Conservation (phyloP, 2,888 invertebrate species). For the Epirrita christyi region DNA sequence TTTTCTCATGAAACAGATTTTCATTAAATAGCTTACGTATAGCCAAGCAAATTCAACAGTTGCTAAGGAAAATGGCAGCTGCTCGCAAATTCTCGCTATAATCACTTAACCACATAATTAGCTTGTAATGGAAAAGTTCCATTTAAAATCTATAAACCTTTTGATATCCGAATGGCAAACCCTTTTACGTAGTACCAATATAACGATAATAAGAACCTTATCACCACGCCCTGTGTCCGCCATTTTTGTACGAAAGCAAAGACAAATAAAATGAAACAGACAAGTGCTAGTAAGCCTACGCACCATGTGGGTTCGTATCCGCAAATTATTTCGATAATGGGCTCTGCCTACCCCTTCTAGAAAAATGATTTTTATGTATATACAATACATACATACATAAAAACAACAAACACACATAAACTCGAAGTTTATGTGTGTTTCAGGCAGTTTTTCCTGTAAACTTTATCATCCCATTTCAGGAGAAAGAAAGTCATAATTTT, state of each 20-base stretch:
- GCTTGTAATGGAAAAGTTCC: constrained; percentile 25
- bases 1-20: too few species aligned
- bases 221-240: neutral
- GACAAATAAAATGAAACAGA: neutral
- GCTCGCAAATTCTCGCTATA: neutral
- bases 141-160: constrained; percentile 22
- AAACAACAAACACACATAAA: too few species aligned
- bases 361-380: too few species aligned
- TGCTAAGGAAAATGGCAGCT: neutral
- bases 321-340: too few species aligned
- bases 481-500: too few species aligned
- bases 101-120: constrained; percentile 16
- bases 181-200: constrained; percentile 16
- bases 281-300: too few species aligned
- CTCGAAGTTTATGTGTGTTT: too few species aligned
- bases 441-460: too few species aligned
- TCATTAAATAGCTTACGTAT: neutral
- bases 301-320: too few species aligned
- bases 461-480: too few species aligned
- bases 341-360: too few species aligned
- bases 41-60: neutral
- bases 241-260: neutral
- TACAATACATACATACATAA: too few species aligned
- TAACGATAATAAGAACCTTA: constrained; percentile 2
- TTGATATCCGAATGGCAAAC: constrained; percentile 24